Evolutionary conservation across 2,888 invertebrate species (phyloP), one percentile per base, ranked within the genome.

Genomic region (Amphimallon solstitiale): DNA sequence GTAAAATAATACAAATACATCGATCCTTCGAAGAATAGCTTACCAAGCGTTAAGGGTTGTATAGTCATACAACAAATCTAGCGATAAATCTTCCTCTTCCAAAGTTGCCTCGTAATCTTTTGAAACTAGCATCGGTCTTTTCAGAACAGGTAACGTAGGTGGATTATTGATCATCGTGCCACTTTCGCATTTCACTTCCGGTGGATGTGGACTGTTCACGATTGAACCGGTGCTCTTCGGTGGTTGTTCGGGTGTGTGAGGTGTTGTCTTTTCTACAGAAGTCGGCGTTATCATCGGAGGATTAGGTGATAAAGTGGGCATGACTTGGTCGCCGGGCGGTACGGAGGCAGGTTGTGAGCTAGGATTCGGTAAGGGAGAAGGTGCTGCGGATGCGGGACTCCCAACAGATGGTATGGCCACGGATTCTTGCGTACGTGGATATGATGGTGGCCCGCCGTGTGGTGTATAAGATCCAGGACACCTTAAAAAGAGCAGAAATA

Each of bases 21-120:
- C 46, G 14, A 2, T 5, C 10, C 12, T n/a, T n/a, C n/a, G n/a
- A n/a, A 52, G 12, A 37, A 10, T 45, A 59, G 84, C 88, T 86
- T 79, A 93, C 95, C 95, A 95, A 45, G 91, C 92, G 79, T 92
- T 88, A 73, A 93, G 87, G 74, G 90, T 90, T 73, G 93, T 88
- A 84, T 95, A 95, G 83, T 97, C 95, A 83, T 97, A 97, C 15
- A 97, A 87, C 84, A 92, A 88, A 74, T 92, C 90, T 71, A 92
- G 86, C 64, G 90, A 88, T 74, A 90, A 89, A 79, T 92, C 92
- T 79, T 95, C 94, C 74, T 94, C 94, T 21, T 91, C 88, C 62
- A 92, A 86, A 74, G 91, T 90, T 67, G 88, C 89, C 75, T 95
- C 93, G 72, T 91, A 90, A 77, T 93, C 93, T 76, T 90, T 90